A percentile compares a stretch with the other conserved stretches of the same genome.
Evolutionary conservation across 1,140 invertebrate species (phyloP).

Genomic region (Camponotus pennsylvanicus): DNA sequence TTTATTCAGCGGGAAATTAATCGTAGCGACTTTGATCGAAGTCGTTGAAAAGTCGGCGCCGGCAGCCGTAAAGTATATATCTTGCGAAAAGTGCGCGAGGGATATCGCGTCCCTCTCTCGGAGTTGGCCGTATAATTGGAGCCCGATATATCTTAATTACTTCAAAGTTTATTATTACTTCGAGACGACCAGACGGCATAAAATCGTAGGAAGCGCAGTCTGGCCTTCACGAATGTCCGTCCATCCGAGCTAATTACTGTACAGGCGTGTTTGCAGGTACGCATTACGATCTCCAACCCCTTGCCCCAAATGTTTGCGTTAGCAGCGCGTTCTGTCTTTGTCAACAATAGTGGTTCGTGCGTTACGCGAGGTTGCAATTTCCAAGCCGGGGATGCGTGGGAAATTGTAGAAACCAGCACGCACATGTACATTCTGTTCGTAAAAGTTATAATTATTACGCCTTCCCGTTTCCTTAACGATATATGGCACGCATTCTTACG

Average conservation of each 20-base stretch:
- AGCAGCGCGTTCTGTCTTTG: constrained; percentile 36
- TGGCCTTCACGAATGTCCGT: constrained; percentile 64
- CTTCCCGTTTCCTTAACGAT: not conserved
- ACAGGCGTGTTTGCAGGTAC: constrained; percentile 58
- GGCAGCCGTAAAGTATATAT: constrained; percentile 53
- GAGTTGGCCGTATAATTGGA: constrained; percentile 42
- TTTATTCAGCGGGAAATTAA: constrained; percentile 57
- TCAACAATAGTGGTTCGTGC: constrained; percentile 33
- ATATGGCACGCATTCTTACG: not conserved
- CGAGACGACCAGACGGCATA: constrained; percentile 57
- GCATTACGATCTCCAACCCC: constrained; percentile 45
- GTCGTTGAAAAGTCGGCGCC: constrained; percentile 57
- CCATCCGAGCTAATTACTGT: constrained; percentile 68
- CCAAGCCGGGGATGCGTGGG: not conserved
- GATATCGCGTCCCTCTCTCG: constrained; percentile 43
- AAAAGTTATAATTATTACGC: constrained; percentile 31
- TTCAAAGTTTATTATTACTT: constrained; percentile 72
- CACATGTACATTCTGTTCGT: not conserved
- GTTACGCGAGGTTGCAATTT: constrained; percentile 47
- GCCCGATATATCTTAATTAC: constrained; percentile 70
- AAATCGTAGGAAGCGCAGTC: constrained; percentile 58
- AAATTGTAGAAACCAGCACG: constrained; percentile 21
- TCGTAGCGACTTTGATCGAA: constrained; percentile 58
- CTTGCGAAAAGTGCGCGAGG: constrained; percentile 42
- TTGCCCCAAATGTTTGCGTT: constrained; percentile 48